A percentile compares a stretch with the other conserved stretches of the same genome.
These are phyloP conservation scores for Alligator sinensis DNA, from an alignment of 2,113 vertebrate species.

Conservation along the genomic window DNA sequence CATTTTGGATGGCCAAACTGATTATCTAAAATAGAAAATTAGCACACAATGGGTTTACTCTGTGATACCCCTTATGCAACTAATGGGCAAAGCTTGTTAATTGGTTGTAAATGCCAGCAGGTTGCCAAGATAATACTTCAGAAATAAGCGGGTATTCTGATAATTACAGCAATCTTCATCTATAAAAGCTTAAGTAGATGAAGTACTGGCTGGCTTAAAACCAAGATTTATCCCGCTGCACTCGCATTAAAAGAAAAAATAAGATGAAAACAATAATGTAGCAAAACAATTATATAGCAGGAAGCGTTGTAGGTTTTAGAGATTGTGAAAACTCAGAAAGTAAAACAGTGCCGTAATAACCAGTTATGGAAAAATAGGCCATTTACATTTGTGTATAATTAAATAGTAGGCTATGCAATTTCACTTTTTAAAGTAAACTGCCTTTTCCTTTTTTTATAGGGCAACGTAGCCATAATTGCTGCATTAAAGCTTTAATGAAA, in stretches of 20 bases:
- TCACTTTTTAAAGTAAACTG: slow-evolving; percentile 90
- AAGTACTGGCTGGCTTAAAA: slow-evolving; percentile 91
- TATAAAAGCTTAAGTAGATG: slow-evolving; percentile 93
- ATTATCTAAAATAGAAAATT: slow-evolving; percentile 92
- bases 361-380: slow-evolving; percentile 89
- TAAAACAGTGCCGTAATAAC: slow-evolving; percentile 92
- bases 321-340: slow-evolving; percentile 90
- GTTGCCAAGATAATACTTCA: slow-evolving; percentile 96
- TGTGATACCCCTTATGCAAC: slow-evolving; percentile 91
- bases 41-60: slow-evolving; percentile 91
- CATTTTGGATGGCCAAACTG: slow-evolving; percentile 87
- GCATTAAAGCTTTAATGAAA: slow-evolving; percentile 89
- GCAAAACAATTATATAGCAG: slow-evolving; percentile 90
- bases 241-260: slow-evolving; percentile 90
- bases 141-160: slow-evolving; percentile 99
- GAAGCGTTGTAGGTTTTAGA: slow-evolving; percentile 87
- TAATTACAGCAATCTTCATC: slow-evolving; percentile 99
- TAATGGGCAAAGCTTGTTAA: slow-evolving; percentile 99
- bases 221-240: slow-evolving; percentile 93
- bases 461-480: slow-evolving; percentile 85
- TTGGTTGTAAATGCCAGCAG: slow-evolving; percentile 98
- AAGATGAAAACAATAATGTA: slow-evolving; percentile 88
- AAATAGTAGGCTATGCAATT: slow-evolving; percentile 90
- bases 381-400: slow-evolving; percentile 91
- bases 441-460: slow-evolving; percentile 86